These are phyloP conservation scores for Salvelinus sp. DNA, from an alignment of 2,113 vertebrate species.

Conservation along the genomic window DNA sequence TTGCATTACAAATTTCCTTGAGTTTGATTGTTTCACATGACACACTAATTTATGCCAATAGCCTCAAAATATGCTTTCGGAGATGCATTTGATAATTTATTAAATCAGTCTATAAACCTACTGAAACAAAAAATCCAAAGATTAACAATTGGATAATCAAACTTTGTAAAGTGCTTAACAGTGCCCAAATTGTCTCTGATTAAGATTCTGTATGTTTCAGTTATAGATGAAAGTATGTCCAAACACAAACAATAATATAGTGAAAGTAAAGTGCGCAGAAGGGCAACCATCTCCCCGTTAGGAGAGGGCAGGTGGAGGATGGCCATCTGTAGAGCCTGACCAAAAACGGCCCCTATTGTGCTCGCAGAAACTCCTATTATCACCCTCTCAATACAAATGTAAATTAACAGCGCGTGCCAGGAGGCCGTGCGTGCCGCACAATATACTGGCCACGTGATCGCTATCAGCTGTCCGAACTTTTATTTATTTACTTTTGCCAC, in stretches of 20 bases:
- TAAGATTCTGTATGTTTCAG: too few species aligned
- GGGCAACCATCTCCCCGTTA: constrained; percentile 5
- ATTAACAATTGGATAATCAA: too few species aligned
- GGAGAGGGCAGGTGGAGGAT: constrained; percentile 72
- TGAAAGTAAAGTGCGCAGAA: constrained; percentile 14
- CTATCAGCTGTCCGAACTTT: constrained; percentile 56
- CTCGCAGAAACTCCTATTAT: constrained; percentile 68
- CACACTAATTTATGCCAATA: not conserved
- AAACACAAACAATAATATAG: not conserved
- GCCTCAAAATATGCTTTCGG: not conserved
- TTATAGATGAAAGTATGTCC: too few species aligned
- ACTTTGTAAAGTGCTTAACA: too few species aligned
- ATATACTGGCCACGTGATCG: constrained; percentile 58
- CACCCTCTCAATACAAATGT: constrained; percentile 71
- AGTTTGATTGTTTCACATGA: not conserved
- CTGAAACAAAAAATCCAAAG: too few species aligned
- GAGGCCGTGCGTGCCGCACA: constrained; percentile 56
- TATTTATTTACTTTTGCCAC: constrained; percentile 53
- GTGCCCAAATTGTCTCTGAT: too few species aligned
- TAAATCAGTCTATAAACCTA: not conserved
- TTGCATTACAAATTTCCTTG: not conserved
- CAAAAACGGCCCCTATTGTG: constrained; percentile 68
- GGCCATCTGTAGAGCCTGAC: constrained; percentile 73
- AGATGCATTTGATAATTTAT: not conserved
- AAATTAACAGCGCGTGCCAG: constrained; percentile 78